Percentiles rank a stretch among this genome's conserved stretches.
These are phyloP conservation scores for Pseudomyrmex concolor DNA, from an alignment of 1,140 invertebrate genomes.

Conservation along the genomic window DNA sequence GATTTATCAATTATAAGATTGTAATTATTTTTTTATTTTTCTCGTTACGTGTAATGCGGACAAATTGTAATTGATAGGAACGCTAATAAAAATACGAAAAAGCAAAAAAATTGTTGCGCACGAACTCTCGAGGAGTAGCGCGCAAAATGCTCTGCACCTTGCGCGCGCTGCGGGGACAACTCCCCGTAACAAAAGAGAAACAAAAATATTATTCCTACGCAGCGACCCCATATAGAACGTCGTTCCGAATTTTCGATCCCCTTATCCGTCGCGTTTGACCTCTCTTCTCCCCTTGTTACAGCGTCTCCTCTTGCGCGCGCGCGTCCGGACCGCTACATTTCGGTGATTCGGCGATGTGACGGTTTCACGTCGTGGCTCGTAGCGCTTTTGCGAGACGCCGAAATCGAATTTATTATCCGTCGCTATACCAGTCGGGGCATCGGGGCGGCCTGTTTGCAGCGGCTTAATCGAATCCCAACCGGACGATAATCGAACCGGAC, in stretches of 20 bases:
- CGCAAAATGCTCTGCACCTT: slow-evolving; percentile 26
- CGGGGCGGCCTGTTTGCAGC: slow-evolving; percentile 70
- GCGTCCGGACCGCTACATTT: slow-evolving; percentile 12
- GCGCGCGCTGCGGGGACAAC: slow-evolving; percentile 5
- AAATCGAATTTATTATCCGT: slow-evolving; percentile 84
- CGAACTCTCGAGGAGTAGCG: background rate
- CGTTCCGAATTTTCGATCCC: slow-evolving; percentile 49
- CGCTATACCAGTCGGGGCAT: slow-evolving; percentile 23
- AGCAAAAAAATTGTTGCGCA: slow-evolving; percentile 13
- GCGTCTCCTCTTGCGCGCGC: slow-evolving; percentile 1
- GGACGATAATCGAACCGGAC: slow-evolving; percentile 76
- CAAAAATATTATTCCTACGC: slow-evolving; percentile 57
- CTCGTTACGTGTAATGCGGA: background rate
- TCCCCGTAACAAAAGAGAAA: slow-evolving; percentile 36
- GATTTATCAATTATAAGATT: no score
- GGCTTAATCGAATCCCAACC: slow-evolving; percentile 72
- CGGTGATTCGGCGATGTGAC: slow-evolving; percentile 58
- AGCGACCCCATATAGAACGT: slow-evolving; percentile 28
- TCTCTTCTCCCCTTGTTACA: background rate
- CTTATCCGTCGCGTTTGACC: slow-evolving; percentile 34
- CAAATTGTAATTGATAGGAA: no score
- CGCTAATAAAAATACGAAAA: no score
- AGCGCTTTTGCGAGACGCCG: slow-evolving; percentile 81
- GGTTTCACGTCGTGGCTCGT: slow-evolving; percentile 74
- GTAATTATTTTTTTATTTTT: background rate